Percentiles rank a stretch among this genome's conserved stretches.
phyloP scores from a whole-genome alignment of 2,797 vertebrate genomes.

The Synanceia verrucosa region DNA sequence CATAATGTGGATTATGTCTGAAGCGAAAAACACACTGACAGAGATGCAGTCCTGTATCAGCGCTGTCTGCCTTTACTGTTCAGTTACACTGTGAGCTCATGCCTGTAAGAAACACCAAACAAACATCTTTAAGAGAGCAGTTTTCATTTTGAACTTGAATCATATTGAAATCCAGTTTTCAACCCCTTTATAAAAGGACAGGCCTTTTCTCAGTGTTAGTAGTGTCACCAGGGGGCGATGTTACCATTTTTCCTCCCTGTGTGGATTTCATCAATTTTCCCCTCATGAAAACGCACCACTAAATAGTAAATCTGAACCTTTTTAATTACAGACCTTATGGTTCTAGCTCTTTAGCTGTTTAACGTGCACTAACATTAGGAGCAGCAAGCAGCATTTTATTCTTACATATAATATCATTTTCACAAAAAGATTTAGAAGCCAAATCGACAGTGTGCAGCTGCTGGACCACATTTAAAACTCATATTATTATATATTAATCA shows the following conservation, averaged over 20 bases:
- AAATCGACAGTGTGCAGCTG: conserved; percentile 20
- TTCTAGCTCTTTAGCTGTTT: neutral
- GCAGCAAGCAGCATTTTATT: conserved; percentile 18
- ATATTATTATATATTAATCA: conserved; percentile 11
- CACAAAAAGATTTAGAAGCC: neutral
- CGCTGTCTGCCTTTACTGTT: conserved; percentile 20
- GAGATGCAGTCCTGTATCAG: conserved; percentile 33
- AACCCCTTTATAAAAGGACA: neutral
- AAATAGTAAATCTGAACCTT: conserved; percentile 21
- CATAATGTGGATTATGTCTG: conserved; percentile 41
- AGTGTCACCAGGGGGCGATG: conserved; percentile 71
- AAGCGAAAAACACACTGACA: conserved; percentile 29
- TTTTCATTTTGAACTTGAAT: conserved; percentile 9
- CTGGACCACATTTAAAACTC: conserved; percentile 1
- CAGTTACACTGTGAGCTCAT: neutral
- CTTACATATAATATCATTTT: conserved; percentile 2
- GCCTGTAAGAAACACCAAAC: neutral
- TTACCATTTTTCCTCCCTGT: conserved; percentile 54
- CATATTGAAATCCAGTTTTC: neutral
- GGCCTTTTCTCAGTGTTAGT: neutral
- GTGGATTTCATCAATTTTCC: conserved; percentile 29
- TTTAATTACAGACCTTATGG: neutral
- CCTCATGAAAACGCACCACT: conserved; percentile 20
- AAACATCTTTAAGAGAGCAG: neutral
- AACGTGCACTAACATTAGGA: conserved; percentile 8